Evolutionary conservation across 2,113 vertebrate species (phyloP).

Genomic region (Cnemophilus loriae): DNA sequence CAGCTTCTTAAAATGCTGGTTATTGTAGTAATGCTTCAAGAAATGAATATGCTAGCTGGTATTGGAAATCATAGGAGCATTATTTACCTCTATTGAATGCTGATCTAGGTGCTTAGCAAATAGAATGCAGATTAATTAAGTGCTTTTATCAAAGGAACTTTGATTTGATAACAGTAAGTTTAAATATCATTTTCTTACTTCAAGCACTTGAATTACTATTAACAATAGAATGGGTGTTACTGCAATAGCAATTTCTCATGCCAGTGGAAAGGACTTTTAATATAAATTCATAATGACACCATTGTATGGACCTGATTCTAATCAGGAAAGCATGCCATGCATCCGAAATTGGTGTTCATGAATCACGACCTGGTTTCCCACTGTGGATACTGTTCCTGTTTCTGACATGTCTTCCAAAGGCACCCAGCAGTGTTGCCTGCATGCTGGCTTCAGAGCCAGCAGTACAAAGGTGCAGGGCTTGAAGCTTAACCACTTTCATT

Average conservation of each 20-base stretch:
- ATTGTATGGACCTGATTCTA: conserved; percentile 14
- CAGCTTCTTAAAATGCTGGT: background rate
- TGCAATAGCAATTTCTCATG: conserved; percentile 16
- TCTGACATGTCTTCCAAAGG: background rate
- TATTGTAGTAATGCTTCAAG: conserved; percentile 34
- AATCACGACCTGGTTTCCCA: background rate
- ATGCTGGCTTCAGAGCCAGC: background rate
- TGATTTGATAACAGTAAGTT: conserved; percentile 51
- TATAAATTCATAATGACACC: conserved; percentile 2
- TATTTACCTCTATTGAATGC: conserved; percentile 48
- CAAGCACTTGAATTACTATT: conserved; percentile 26
- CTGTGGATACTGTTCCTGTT: background rate
- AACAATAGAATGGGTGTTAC: background rate
- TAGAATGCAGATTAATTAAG: conserved; percentile 49
- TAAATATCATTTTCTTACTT: conserved; percentile 51
- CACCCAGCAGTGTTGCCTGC: background rate
- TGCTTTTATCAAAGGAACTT: conserved; percentile 47
- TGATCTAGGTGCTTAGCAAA: conserved; percentile 40
- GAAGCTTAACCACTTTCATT: background rate
- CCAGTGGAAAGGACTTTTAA: conserved; percentile 33
- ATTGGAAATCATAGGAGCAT: conserved; percentile 31
- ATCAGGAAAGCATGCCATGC: background rate
- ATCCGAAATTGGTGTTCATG: background rate
- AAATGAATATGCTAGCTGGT: background rate
- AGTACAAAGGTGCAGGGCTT: background rate